These are phyloP conservation scores for Meandrusa payeni DNA, from an alignment of 2,888 invertebrate genomes.

Conservation along the genomic window DNA sequence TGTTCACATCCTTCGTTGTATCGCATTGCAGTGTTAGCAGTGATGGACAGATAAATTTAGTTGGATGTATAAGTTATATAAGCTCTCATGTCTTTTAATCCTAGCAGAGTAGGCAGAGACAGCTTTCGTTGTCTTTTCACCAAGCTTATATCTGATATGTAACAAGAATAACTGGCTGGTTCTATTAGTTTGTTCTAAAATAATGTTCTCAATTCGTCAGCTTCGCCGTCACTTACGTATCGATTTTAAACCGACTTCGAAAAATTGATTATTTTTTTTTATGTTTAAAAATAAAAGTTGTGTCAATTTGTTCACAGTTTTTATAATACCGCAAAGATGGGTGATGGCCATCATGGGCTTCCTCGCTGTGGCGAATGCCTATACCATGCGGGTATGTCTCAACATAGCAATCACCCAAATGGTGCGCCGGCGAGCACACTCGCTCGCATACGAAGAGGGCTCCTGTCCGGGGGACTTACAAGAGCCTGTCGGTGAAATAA, in stretches of 20 bases:
- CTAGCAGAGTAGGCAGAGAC: too few species aligned
- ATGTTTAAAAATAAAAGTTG: too few species aligned
- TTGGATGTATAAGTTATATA: too few species aligned
- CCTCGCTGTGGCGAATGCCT: constrained; percentile 86
- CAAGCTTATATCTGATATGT: too few species aligned
- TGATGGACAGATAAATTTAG: constrained; percentile 3
- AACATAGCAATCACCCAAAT: constrained; percentile 88
- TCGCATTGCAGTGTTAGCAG: neutral
- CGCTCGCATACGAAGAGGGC: constrained; percentile 51
- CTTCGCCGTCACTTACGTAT: too few species aligned
- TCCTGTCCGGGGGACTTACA: constrained; percentile 56
- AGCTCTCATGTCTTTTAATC: too few species aligned
- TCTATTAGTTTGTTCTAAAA: too few species aligned
- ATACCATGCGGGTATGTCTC: constrained; percentile 87
- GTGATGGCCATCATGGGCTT: constrained; percentile 88
- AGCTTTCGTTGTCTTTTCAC: too few species aligned
- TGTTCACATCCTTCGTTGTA: neutral
- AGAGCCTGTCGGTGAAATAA: constrained; percentile 41
- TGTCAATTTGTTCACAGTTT: constrained; percentile 61
- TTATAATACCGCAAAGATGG: constrained; percentile 85
- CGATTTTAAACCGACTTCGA: too few species aligned
- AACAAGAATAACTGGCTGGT: too few species aligned
- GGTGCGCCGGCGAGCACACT: constrained; percentile 61
- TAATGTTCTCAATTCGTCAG: too few species aligned
- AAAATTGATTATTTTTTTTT: too few species aligned